Base-by-base conservation (phyloP, 2,888 invertebrate species). In the Drosophila falleni region DNA sequence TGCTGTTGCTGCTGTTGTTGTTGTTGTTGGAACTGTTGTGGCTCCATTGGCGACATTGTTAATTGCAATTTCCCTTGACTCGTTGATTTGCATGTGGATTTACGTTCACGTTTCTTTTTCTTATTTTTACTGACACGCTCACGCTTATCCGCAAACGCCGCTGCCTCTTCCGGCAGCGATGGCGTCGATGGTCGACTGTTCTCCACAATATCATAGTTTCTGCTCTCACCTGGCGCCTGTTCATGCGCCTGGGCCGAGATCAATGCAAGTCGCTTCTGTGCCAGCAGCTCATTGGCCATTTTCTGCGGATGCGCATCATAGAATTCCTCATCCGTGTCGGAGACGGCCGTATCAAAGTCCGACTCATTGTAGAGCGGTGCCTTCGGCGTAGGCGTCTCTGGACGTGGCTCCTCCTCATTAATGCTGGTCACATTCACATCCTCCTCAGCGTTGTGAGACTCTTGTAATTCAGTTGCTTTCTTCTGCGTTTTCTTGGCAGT, bases 311-410 rank as follows among this genome's bases (percentile, higher is more conserved):
- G 95, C 84, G 96, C 95, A 90, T 97, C 97, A 90, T 97, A 97
- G 92, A 97, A 97, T 81, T 97, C 97, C 93, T 97, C 97, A 91
- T 97, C 97, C 0, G 97, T 97, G 74, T 96, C 96, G 53, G 96
- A 96, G 91, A 97, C 96, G 15, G 96, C 95, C 0, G 97, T 97
- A 81, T 97, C 97, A 55, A 97, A 93, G 92, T 97, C 97, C 0
- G 97, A 96, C 93, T 97, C 97, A 37, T 95, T 94, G 71, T 97
- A 95, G 1, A 95, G 93, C 1, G 94, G 94, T 80, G 96, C 95
- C 35, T 85, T 81, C 0, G 90, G 80, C 1, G 71, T 73, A 0
- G 86, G 74, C 5, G 84, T 42, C 6, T 19, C 37, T 13, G 71
- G 50, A 3, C 50, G 61, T 35, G 49, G 47, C 29, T 66, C 75